Conservation (phyloP, 2,888 invertebrate genomes). For the Eustalomyia histrio region DNA sequence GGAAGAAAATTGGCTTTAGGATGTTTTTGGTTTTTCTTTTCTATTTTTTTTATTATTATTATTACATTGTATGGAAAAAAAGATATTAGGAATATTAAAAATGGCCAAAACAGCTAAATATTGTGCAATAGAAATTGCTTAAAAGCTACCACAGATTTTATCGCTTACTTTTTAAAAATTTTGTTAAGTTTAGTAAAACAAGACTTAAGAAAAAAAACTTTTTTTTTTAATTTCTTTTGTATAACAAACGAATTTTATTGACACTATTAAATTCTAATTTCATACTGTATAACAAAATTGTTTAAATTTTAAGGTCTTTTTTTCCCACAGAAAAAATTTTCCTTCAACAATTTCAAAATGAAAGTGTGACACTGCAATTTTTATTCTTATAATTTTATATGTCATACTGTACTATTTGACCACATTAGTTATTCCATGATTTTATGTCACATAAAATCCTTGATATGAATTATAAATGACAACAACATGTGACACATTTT, state of each 20-base stretch:
- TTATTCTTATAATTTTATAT: constrained; percentile 18
- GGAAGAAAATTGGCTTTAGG: not conserved
- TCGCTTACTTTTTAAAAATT: no score
- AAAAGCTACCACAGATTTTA: no score
- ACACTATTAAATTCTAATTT: no score
- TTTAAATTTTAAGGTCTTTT: not conserved
- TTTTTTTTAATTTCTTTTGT: no score
- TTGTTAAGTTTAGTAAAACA: no score
- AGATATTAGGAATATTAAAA: not conserved
- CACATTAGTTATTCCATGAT: constrained; percentile 57
- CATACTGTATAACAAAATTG: not conserved
- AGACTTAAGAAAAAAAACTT: no score
- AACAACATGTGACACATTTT: constrained; percentile 60
- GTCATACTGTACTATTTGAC: constrained; percentile 39
- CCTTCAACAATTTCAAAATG: not conserved
- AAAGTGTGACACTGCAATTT: constrained; percentile 27
- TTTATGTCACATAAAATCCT: constrained; percentile 51
- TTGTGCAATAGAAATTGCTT: no score
- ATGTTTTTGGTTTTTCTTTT: not conserved
- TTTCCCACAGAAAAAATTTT: not conserved
- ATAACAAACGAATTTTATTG: no score
- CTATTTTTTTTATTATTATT: not conserved
- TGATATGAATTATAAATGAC: constrained; percentile 64
- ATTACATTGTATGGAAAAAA: not conserved
- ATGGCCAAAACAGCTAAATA: no score